Evolutionary conservation across 2,113 vertebrate species (phyloP).

Genomic region (Megalops atlanticus): DNA sequence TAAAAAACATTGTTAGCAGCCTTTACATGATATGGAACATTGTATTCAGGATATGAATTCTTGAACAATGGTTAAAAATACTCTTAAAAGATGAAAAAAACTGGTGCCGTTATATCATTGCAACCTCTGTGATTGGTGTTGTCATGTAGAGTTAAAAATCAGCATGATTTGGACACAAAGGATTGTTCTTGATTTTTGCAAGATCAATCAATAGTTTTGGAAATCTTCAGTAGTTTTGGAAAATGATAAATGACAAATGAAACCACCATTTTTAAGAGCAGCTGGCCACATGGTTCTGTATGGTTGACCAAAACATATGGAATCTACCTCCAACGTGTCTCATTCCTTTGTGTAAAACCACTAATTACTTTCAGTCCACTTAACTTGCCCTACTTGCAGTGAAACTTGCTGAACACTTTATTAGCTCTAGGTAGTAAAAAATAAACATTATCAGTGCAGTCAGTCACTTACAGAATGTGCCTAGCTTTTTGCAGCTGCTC

Average conservation of each 20-base stretch:
- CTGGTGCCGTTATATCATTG: too few relatives aligned
- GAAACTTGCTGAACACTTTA: neutral
- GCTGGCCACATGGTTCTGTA: neutral
- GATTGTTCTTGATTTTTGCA: neutral
- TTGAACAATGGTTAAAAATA: too few relatives aligned
- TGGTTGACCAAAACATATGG: neutral
- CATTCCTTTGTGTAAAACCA: neutral
- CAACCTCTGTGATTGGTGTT: too few relatives aligned
- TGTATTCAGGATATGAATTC: too few relatives aligned
- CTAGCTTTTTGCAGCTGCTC: conserved; percentile 2
- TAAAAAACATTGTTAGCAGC: too few relatives aligned
- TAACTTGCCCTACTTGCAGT: neutral
- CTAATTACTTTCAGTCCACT: neutral
- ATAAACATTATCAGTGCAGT: neutral
- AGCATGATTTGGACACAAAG: too few relatives aligned
- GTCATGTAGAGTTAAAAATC: too few relatives aligned
- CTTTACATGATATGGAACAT: too few relatives aligned
- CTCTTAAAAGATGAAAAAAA: too few relatives aligned
- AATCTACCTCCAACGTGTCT: neutral
- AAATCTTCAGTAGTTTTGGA: neutral
- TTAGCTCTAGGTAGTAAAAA: neutral
- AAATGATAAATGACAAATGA: neutral
- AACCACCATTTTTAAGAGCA: neutral
- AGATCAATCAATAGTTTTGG: too few relatives aligned
- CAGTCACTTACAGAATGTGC: neutral